phyloP scores from a whole-genome alignment of 2,888 invertebrate species.

The Hirudinaria manillensis region DNA sequence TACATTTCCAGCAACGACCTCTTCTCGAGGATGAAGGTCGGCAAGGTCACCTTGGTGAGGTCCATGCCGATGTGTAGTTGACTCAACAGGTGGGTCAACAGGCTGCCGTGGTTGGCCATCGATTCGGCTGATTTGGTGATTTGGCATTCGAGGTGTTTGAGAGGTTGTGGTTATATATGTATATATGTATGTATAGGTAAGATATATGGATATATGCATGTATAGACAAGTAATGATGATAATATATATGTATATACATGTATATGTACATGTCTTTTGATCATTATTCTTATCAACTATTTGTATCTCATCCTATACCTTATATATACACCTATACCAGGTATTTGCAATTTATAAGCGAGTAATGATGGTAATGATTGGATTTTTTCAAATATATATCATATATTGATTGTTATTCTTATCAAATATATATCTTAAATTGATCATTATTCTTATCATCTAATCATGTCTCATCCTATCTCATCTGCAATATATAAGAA shows the following conservation, averaged over 20 bases:
- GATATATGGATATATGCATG: slow-evolving; percentile 14
- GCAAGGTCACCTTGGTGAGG: slow-evolving; percentile 93
- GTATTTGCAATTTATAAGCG: no score
- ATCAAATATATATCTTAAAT: no score
- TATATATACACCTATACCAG: no score
- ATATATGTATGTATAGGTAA: slow-evolving; percentile 30
- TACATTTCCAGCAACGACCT: slow-evolving; percentile 98
- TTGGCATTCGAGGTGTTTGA: neutral
- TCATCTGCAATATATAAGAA: no score
- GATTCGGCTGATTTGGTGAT: slow-evolving; percentile 63
- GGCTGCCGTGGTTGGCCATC: slow-evolving; percentile 92
- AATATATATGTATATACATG: neutral
- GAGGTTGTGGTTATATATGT: neutral
- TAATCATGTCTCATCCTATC: no score
- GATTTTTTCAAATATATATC: no score
- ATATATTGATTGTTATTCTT: no score
- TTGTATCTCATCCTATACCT: no score
- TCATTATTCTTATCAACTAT: no score
- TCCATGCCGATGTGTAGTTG: slow-evolving; percentile 86
- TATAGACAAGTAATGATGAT: slow-evolving; percentile 11
- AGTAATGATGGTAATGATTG: no score
- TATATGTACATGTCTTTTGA: no score
- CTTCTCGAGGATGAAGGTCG: slow-evolving; percentile 95
- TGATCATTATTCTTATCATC: no score
- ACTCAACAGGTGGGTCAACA: slow-evolving; percentile 89